Evolutionary conservation across 2,888 invertebrate genomes (phyloP).

Genomic region (Acanthacorydalis orientalis): DNA sequence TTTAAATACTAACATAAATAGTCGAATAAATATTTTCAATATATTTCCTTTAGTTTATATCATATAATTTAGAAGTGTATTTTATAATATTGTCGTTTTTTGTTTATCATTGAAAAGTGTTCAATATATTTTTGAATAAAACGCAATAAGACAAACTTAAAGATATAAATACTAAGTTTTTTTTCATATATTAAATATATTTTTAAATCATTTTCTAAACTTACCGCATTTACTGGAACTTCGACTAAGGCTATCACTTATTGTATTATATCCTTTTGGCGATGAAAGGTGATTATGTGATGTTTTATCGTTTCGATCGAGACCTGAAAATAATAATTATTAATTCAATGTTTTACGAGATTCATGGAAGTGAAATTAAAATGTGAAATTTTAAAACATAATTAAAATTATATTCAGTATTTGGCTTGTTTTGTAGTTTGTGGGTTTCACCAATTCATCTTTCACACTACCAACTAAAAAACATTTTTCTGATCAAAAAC

Average conservation of each 20-base stretch:
- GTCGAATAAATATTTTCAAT: neutral
- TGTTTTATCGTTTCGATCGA: constrained; percentile 19
- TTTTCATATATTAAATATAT: neutral
- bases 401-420: no score
- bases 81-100: no score
- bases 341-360: no score
- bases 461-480: no score
- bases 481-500: no score
- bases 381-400: no score
- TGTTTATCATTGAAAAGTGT: no score
- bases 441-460: no score
- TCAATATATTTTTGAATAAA: no score
- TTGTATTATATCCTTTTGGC: constrained; percentile 22
- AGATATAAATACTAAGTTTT: neutral
- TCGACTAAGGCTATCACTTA: constrained; percentile 21
- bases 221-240: constrained; percentile 22
- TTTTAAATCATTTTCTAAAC: constrained; percentile 10
- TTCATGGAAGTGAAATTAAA: no score
- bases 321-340: no score
- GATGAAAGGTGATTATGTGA: constrained; percentile 19
- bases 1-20: neutral
- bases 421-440: no score
- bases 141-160: neutral
- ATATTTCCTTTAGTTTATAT: neutral
- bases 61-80: neutral